phyloP scores from a whole-genome alignment of 2,113 vertebrate genomes.

The Equus przewalskii region DNA sequence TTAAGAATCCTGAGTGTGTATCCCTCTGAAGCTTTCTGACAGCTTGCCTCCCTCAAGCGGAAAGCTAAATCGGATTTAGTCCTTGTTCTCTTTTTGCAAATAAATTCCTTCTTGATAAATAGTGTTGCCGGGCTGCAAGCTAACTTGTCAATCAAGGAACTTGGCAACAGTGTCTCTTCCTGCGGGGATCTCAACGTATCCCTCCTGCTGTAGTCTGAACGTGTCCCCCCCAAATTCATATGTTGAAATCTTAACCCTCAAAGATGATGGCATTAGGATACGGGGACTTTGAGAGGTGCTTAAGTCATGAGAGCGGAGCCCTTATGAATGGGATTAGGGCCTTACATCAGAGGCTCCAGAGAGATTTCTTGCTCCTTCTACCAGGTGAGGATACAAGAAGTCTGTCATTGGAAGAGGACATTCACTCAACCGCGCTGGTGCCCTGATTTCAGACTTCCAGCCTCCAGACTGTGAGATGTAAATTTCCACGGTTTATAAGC shows the following conservation, averaged over 20 bases:
- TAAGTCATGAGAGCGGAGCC: background rate
- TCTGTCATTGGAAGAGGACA: background rate
- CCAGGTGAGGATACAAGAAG: background rate
- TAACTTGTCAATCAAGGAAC: background rate
- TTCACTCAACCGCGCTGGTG: background rate
- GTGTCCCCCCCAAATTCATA: background rate
- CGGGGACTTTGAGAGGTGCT: background rate
- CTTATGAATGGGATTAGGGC: background rate
- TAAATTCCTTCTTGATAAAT: constrained; percentile 56
- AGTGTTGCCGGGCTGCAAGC: background rate
- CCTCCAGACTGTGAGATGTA: background rate
- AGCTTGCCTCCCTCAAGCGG: constrained; percentile 19
- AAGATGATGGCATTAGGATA: background rate
- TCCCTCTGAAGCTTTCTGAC: constrained; percentile 53
- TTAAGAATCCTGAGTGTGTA: background rate
- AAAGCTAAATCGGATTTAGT: constrained; percentile 66
- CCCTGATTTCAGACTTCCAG: background rate
- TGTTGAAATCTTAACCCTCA: background rate
- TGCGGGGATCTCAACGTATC: background rate
- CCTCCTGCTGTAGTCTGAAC: background rate
- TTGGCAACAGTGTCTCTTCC: background rate
- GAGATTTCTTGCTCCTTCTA: background rate
- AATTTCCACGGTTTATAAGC: background rate
- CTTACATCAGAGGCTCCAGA: background rate
- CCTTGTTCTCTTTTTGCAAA: constrained; percentile 55